Base-by-base conservation (phyloP, 2,113 vertebrate genomes). In the Poicephalus meyeri region DNA sequence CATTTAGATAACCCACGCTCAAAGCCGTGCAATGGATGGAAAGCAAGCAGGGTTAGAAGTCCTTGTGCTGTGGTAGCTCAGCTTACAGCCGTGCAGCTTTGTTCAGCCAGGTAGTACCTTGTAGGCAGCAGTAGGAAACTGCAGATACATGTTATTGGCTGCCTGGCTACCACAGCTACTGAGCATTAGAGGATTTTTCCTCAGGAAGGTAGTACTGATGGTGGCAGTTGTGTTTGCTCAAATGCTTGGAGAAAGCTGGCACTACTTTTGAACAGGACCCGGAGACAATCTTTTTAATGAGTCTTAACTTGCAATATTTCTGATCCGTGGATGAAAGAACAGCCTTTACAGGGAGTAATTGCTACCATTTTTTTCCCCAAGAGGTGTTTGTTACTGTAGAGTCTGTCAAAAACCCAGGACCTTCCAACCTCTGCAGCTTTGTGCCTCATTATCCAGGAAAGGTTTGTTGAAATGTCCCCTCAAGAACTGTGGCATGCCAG, bases 261-360 rank as follows among this genome's bases (percentile, higher is more conserved):
- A 78, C 17, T 64, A 79, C 63, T 84, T 78, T 90, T 95, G 88
- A 85, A 94, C 33, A 68, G 46, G 16, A 91, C 87, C 80, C 76
- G 66, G 89, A 69, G 41, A 93, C 24, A 86, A 84, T 77, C 64
- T 72, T 77, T 94, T 84, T 94, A 95, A 94, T 91, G 93, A 92
- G 49, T 80, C 92, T 55, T 64, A 76, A 70, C 50, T 94, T 92
- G 72, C 20, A 47, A 42, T 94, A 81, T 90, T 91, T 95, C 85
- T 95, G 70, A 90, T 91, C 61, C 31, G 2, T 65, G 93, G 86
- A 90, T 93, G 78, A 96, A 96, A 95, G 69, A 71, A 84, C 16
- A 61, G 78, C 42, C 74, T 96, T 96, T 88, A 70, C 47, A 71
- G 70, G 41, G 77, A 73, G 61, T 78, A 93, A 84, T 46, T 69